Percentiles rank a stretch among this genome's conserved stretches.
phyloP scores from a whole-genome alignment of 2,113 vertebrate genomes.

The Cynocephalus volans region DNA sequence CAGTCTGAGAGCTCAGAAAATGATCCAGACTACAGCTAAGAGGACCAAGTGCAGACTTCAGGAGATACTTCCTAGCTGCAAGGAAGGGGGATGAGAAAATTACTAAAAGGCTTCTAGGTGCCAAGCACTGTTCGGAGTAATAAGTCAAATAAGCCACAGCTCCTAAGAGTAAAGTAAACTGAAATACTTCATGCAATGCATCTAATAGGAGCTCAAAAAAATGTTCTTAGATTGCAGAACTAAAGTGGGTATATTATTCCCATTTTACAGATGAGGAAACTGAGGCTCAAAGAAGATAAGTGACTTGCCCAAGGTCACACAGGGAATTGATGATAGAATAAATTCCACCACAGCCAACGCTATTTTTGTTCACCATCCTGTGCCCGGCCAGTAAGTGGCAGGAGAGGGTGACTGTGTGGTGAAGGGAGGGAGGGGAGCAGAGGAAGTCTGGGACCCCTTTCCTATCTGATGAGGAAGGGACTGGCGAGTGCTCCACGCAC shows the following conservation, averaged over 20 bases:
- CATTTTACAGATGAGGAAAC: slow-evolving; percentile 37
- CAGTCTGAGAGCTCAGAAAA: neutral
- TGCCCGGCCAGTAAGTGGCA: neutral
- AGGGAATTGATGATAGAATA: neutral
- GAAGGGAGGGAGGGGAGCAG: neutral
- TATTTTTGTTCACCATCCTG: neutral
- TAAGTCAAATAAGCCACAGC: slow-evolving; percentile 31
- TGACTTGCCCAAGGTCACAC: neutral
- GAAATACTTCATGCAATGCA: neutral
- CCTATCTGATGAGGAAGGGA: neutral
- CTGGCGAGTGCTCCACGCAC: neutral
- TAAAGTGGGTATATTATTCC: neutral
- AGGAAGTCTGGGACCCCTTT: neutral
- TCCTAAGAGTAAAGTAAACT: neutral
- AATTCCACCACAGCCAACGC: too few species aligned
- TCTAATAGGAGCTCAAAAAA: neutral
- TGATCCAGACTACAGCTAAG: neutral
- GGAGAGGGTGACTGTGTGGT: neutral
- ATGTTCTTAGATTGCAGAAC: neutral
- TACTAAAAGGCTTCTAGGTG: neutral
- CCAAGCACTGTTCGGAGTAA: neutral
- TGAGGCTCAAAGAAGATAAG: neutral
- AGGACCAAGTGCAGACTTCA: neutral
- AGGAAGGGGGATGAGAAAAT: slow-evolving; percentile 5
- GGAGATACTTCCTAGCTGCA: slow-evolving; percentile 7